A percentile compares a stretch with the other conserved stretches of the same genome.
Conservation (phyloP, 2,797 vertebrate species). For the Denticeps clupeoides region DNA sequence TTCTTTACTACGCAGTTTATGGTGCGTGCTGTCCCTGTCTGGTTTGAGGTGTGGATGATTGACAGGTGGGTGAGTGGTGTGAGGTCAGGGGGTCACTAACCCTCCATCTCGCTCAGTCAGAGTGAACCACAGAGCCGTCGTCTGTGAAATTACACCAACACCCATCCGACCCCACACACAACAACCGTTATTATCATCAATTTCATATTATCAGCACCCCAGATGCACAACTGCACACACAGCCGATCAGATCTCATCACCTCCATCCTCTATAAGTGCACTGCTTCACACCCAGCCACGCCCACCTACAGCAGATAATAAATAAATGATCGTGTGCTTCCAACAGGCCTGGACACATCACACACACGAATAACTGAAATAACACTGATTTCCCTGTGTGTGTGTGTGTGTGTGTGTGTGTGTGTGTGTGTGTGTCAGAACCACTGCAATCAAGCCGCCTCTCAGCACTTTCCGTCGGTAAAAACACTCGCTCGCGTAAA, state of each 20-base stretch:
- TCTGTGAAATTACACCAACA: conserved; percentile 2
- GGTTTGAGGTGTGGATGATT: conserved; percentile 14
- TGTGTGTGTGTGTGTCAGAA: not conserved
- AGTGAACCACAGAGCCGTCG: conserved; percentile 1
- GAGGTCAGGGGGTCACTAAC: conserved; percentile 24
- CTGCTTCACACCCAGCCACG: too few species aligned
- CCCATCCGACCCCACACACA: conserved; percentile 13
- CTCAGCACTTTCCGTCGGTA: not conserved
- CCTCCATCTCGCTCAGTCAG: conserved; percentile 30
- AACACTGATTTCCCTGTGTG: too few species aligned
- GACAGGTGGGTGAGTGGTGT: too few species aligned
- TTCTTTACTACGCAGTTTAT: too few species aligned
- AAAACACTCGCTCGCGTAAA: too few species aligned
- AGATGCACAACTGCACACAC: not conserved
- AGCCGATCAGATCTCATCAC: not conserved
- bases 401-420: conserved; percentile 1
- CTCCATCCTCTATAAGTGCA: too few species aligned
- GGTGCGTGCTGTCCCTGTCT: too few species aligned
- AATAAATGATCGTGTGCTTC: conserved; percentile 11
- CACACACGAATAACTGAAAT: conserved; percentile 9
- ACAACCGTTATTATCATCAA: too few species aligned
- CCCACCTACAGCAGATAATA: too few species aligned
- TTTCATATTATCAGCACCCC: too few species aligned
- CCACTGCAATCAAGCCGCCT: not conserved
- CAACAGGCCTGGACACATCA: conserved; percentile 6